Percentiles rank a stretch among this genome's conserved stretches.
Evolutionary conservation across 2,797 vertebrate genomes (phyloP).

Genomic region (Enteromius radiatus): DNA sequence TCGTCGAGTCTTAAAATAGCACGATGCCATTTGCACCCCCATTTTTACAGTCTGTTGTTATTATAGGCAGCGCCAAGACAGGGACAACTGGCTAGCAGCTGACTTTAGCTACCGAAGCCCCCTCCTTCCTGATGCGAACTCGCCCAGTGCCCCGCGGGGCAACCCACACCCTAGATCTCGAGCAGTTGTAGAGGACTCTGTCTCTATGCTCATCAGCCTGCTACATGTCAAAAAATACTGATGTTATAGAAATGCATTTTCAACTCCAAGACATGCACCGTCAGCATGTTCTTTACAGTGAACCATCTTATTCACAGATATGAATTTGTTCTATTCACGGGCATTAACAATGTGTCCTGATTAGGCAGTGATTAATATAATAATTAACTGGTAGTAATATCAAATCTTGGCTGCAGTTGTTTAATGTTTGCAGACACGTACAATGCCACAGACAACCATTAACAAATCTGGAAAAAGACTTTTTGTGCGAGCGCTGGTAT

Average conservation of each 20-base stretch:
- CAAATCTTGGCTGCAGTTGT: not conserved
- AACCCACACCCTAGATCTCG: conserved; percentile 12
- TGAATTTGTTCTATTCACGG: not conserved
- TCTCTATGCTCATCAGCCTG: conserved; percentile 3
- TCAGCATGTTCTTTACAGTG: not conserved
- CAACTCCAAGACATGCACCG: too few relatives aligned
- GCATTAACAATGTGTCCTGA: too few relatives aligned
- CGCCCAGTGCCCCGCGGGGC: not conserved
- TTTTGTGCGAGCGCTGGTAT: not conserved
- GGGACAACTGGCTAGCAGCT: conserved; percentile 54
- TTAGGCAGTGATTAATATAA: not conserved
- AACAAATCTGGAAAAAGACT: too few relatives aligned
- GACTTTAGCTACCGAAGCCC: conserved; percentile 36
- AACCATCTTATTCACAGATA: not conserved
- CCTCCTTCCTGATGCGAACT: not conserved
- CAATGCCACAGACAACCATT: not conserved
- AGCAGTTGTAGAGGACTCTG: conserved; percentile 32
- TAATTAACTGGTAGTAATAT: not conserved
- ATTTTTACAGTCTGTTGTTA: conserved; percentile 39
- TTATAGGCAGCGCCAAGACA: conserved; percentile 39
- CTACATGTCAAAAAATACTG: conserved; percentile 22
- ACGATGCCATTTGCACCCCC: conserved; percentile 49
- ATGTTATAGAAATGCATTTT: not conserved
- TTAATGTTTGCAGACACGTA: not conserved
- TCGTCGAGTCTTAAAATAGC: conserved; percentile 61